Percentiles rank a stretch among this genome's conserved stretches.
Evolutionary conservation across 1,140 invertebrate species (phyloP).

Genomic region (Drosophila bipectinata): DNA sequence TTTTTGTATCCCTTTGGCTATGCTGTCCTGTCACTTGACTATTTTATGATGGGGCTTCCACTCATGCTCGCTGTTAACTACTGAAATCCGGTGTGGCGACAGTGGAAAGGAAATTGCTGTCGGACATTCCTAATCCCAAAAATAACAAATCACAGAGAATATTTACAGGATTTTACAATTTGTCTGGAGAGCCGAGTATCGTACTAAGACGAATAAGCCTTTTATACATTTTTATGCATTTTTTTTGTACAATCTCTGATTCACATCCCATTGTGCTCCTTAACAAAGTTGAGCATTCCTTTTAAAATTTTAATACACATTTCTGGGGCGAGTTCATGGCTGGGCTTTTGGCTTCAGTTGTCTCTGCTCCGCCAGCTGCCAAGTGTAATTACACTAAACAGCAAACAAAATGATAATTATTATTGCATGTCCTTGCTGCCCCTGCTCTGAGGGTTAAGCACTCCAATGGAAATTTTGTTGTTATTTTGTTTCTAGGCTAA

Average conservation of each 20-base stretch:
- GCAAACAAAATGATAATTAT: slow-evolving; percentile 58
- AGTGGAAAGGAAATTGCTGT: slow-evolving; percentile 2
- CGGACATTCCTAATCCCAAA: not conserved
- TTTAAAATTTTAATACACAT: slow-evolving; percentile 29
- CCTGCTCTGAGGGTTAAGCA: slow-evolving; percentile 3
- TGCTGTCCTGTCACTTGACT: slow-evolving; percentile 28
- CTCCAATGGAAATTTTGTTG: slow-evolving; percentile 3
- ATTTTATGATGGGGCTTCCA: slow-evolving; percentile 34
- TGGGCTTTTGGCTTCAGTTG: slow-evolving; percentile 12
- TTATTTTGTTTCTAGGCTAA: slow-evolving; percentile 36
- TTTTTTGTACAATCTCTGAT: not conserved
- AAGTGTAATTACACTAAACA: slow-evolving; percentile 67
- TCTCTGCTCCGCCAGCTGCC: slow-evolving; percentile 35
- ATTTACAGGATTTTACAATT: not conserved
- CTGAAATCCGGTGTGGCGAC: slow-evolving; percentile 6
- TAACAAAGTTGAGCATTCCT: slow-evolving; percentile 16
- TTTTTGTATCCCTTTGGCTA: slow-evolving; percentile 6
- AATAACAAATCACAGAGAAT: slow-evolving; percentile 5
- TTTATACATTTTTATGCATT: not conserved
- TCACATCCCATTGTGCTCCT: slow-evolving; percentile 2
- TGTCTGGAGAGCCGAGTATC: not conserved
- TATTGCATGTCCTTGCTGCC: slow-evolving; percentile 38
- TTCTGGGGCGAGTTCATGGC: slow-evolving; percentile 7
- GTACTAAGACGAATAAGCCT: no score
- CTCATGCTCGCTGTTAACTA: slow-evolving; percentile 27